Base-by-base conservation (phyloP, 2,113 vertebrate species). In the Phainopepla nitens region DNA sequence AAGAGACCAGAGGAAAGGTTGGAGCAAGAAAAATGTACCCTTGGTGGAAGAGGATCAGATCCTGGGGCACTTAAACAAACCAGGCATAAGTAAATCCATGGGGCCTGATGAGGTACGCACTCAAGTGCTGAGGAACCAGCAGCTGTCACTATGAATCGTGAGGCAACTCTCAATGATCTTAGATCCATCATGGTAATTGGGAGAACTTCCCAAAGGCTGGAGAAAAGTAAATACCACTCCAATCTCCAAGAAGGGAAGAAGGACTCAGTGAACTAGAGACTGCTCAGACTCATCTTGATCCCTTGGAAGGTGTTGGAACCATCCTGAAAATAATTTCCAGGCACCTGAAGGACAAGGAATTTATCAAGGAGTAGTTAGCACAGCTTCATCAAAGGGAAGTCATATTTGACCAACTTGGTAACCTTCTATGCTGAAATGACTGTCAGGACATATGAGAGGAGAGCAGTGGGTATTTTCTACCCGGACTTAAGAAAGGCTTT, bases 41-140 rank as follows among this genome's bases (percentile, higher is more conserved):
- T 28, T 54, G 19, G 18, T 76, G 21, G 36, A 76, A 83, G 27
- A 66, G 6, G 36, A 66, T 51, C 36, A 42, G 58, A 13, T 57
- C 68, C 50, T 47, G 19, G 51, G n/a, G 21, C 50, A 23, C 29
- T 62, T 44, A 33, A 57, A 70, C 27, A 66, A 61, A 47, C 9
- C 22, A 41, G 35, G 23, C 17, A 16, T 24, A 21, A 4, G 1
- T 39, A 57, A 65, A 11, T 15, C 13, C 0, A 0, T 49, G 49
- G 6, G 15, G 7, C 33, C 35, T 50, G 35, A 41, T 22, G 56
- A 50, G 35, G 25, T 56, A 13, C 0, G 9, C 6, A 3, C 45
- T 45, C 6, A 4, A 29, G 47, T 10, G 13, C 24, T 36, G 31
- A 54, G 61, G 39, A 29, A 50, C 11, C n/a, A 36, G 17, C 25